phyloP scores from a whole-genome alignment of 2,113 vertebrate species.

The Engraulis encrasicolus region DNA sequence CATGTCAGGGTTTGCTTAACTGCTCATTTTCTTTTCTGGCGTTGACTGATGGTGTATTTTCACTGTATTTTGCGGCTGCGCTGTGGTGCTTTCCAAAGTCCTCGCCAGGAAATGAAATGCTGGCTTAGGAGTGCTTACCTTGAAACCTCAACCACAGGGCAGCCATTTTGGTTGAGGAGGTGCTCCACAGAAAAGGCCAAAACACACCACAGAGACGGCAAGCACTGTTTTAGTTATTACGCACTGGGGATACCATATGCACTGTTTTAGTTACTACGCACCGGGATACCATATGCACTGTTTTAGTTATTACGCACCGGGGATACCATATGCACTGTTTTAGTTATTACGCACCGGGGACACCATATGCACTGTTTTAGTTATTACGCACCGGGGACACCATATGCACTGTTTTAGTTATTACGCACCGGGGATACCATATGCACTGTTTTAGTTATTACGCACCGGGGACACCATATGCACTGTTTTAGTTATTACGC shows the following conservation, averaged over 20 bases:
- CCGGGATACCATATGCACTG: neutral
- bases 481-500: neutral
- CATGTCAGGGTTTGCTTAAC: neutral
- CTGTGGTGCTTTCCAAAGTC: neutral
- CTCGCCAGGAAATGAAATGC: neutral
- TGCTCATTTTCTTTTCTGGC: neutral
- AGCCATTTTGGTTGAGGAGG: neutral
- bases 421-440: neutral
- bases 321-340: neutral
- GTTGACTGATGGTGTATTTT: neutral
- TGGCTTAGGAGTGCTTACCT: neutral
- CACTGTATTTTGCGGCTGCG: neutral
- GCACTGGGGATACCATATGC: neutral
- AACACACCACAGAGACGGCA: neutral
- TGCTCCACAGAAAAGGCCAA: slow-evolving; percentile 1
- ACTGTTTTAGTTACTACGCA: neutral
- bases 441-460: too few relatives aligned
- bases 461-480: neutral
- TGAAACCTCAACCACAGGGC: neutral
- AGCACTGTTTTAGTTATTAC: neutral
- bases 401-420: neutral
- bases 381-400: neutral
- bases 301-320: too few relatives aligned
- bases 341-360: neutral
- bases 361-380: neutral